phyloP scores from a whole-genome alignment of 2,797 vertebrate genomes.

The Pangasius mekongensis region DNA sequence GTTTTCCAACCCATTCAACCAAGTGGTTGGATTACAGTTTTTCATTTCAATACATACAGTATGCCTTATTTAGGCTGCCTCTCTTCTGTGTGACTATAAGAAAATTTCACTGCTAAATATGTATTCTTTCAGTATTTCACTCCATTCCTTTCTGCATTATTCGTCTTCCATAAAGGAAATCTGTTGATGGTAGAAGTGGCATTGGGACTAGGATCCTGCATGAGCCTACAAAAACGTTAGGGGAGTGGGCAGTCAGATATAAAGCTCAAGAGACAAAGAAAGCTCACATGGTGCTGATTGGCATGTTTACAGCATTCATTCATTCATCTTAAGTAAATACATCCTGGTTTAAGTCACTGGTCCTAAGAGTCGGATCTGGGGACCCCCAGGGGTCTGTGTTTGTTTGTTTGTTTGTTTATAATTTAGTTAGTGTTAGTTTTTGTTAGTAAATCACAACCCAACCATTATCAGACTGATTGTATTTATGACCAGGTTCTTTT shows the following conservation, averaged over 20 bases:
- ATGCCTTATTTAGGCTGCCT: background rate
- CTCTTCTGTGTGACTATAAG: background rate
- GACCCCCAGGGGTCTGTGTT: background rate
- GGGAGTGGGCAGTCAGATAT: slow-evolving; percentile 8
- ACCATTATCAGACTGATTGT: background rate
- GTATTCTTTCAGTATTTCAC: background rate
- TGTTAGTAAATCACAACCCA: background rate
- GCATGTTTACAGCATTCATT: background rate
- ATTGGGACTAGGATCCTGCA: background rate
- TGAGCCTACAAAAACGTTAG: slow-evolving; percentile 13
- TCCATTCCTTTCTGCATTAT: background rate
- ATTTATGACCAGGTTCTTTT: background rate
- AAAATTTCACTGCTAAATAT: background rate
- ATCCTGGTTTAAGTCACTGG: background rate
- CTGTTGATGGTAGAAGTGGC: background rate
- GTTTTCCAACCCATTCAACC: background rate
- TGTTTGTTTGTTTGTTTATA: background rate
- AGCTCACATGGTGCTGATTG: background rate
- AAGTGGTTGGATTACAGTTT: background rate
- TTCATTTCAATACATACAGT: background rate
- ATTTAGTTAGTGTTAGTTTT: background rate
- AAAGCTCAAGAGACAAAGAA: background rate
- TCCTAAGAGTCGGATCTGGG: background rate
- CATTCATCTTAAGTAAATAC: background rate
- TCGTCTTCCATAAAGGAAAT: background rate